Base-by-base conservation (phyloP, 30 jellyfish, hydroid and myxozoan genomes). In the Sanderia malayensis region DNA sequence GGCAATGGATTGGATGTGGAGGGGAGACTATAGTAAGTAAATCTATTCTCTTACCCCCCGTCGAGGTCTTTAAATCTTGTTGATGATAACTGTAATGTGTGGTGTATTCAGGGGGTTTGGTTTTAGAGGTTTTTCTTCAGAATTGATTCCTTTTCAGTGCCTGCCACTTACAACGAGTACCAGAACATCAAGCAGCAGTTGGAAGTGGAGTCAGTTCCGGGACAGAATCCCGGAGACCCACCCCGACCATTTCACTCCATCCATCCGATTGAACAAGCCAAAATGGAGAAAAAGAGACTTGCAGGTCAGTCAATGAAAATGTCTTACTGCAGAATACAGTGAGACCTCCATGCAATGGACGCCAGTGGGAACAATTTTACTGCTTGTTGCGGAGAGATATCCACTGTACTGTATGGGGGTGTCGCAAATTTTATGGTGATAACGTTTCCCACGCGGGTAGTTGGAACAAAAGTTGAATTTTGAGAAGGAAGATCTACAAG, bases 1-100 rank as follows among this genome's bases (percentile, higher is more conserved):
- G 27, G 87, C 82, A 13, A 71, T 93, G 94, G 92, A 81, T 29
- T 93, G 99, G 99, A 93, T 85, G 95, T 93, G 99, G 99, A 69
- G 99, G 71, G 99, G 99, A 22, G 99, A 93, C 15, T 93, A 6
- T 58, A 80, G 96, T 92, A 28, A 84, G 95, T 58, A 27, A 29
- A 0, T 32, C 67, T 61, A 60, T 60, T 13, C 2, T 11, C 23
- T 20, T 60, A 2, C 31, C n/a, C n/a, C 22, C 31, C n/a, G 31
- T n/a, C n/a, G n/a, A n/a, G n/a, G n/a, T n/a, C n/a, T n/a, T n/a
- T n/a, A n/a, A n/a, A n/a, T n/a, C n/a, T n/a, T n/a, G n/a, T n/a
- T n/a, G n/a, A n/a, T n/a, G n/a, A n/a, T n/a, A n/a, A n/a, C n/a
- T n/a, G n/a, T n/a, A n/a, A n/a, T n/a, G n/a, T n/a, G n/a, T n/a